Conservation (phyloP, 2,797 vertebrate species). For the Sebastes nivosus region DNA sequence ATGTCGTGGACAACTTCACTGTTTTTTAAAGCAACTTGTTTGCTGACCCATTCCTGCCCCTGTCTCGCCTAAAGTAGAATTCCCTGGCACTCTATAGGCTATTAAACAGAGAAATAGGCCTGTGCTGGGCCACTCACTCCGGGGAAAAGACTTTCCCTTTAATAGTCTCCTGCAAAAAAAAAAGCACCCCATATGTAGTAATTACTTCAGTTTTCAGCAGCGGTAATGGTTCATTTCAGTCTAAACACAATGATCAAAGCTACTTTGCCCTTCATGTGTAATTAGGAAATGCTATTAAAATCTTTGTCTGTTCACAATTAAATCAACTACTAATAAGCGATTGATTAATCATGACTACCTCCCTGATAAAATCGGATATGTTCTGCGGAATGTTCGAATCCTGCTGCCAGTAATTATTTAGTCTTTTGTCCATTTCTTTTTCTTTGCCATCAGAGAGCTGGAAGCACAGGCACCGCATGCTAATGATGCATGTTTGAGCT, state of each 20-base stretch:
- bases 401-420: conserved; percentile 64
- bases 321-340: conserved; percentile 62
- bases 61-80: conserved; percentile 29
- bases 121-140: conserved; percentile 20
- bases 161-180: conserved; percentile 23
- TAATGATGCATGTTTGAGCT: conserved; percentile 74
- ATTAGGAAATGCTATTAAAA: conserved; percentile 62
- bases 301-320: conserved; percentile 58
- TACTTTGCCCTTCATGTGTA: conserved; percentile 43
- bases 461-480: conserved; percentile 67
- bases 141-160: conserved; percentile 39
- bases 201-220: conserved; percentile 50
- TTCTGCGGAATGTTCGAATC: conserved; percentile 60
- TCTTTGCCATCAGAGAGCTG: conserved; percentile 62
- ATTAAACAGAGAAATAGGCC: conserved; percentile 31
- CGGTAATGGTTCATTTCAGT: conserved; percentile 48
- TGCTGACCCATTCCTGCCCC: conserved; percentile 39
- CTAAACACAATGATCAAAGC: conserved; percentile 58
- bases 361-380: conserved; percentile 62
- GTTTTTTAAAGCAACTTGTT: conserved; percentile 54
- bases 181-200: conserved; percentile 32
- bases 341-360: conserved; percentile 62
- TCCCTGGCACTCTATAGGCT: conserved; percentile 31
- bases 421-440: conserved; percentile 64
- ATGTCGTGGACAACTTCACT: conserved; percentile 42